Evolutionary conservation across 2,888 invertebrate genomes (phyloP).

Genomic region (Netelia melanura): DNA sequence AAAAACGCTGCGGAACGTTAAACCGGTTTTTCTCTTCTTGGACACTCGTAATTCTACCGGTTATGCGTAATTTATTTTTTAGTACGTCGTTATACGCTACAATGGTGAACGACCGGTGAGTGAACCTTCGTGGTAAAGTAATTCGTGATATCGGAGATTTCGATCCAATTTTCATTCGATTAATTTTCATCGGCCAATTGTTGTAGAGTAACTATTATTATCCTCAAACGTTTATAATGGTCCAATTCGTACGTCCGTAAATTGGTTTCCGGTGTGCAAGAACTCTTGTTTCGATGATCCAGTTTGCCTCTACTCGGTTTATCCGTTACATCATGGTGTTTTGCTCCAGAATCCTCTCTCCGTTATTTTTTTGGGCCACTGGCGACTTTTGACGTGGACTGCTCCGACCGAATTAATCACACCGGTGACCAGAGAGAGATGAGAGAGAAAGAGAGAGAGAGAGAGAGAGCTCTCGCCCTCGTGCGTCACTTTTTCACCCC

Average conservation of each 20-base stretch:
- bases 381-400: constrained; percentile 40
- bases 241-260: constrained; percentile 6
- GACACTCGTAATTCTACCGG: neutral
- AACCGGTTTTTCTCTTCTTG: neutral
- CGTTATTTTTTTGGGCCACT: constrained; percentile 23
- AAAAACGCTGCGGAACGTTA: neutral
- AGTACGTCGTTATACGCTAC: too few species aligned
- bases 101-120: too few species aligned
- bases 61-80: neutral
- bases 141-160: neutral
- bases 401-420: constrained; percentile 60
- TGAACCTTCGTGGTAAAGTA: too few species aligned
- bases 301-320: constrained; percentile 19
- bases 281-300: constrained; percentile 36
- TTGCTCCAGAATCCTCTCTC: neutral
- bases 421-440: constrained; percentile 37
- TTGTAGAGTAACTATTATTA: neutral
- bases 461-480: neutral
- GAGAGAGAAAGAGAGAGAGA: too few species aligned
- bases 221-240: neutral
- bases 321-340: constrained; percentile 31
- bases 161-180: neutral
- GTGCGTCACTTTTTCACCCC: constrained; percentile 20
- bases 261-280: constrained; percentile 19
- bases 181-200: neutral